These are phyloP conservation scores for Dendrolimus houi DNA, from an alignment of 2,888 invertebrate species.

Conservation along the genomic window DNA sequence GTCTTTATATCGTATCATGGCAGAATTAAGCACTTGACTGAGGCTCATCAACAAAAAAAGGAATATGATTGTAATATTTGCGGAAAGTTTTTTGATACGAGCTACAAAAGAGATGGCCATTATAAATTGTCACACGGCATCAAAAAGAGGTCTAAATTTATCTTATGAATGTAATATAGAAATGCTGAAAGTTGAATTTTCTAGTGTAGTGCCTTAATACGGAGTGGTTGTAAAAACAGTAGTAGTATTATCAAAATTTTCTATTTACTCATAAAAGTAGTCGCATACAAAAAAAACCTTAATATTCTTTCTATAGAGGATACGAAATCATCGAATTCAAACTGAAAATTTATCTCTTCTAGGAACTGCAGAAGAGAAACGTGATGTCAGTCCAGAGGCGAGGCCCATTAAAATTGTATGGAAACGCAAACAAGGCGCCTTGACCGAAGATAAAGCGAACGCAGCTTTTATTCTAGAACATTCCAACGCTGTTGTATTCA, in stretches of 20 bases:
- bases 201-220: too few relatives aligned
- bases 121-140: conserved; percentile 28
- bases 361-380: conserved; percentile 28
- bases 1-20: conserved; percentile 51
- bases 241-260: too few relatives aligned
- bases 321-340: neutral
- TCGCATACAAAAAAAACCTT: too few relatives aligned
- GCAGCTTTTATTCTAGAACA: conserved; percentile 42
- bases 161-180: too few relatives aligned
- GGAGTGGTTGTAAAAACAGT: too few relatives aligned
- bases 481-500: conserved; percentile 51
- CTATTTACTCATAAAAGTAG: too few relatives aligned
- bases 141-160: neutral
- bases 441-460: conserved; percentile 38
- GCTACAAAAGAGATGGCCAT: conserved; percentile 49
- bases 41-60: conserved; percentile 37
- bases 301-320: too few relatives aligned
- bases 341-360: conserved; percentile 20
- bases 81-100: conserved; percentile 42
- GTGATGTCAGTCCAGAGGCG: conserved; percentile 10
- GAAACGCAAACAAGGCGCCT: conserved; percentile 34
- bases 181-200: too few relatives aligned
- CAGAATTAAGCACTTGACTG: conserved; percentile 51
- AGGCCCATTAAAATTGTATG: conserved; percentile 27
- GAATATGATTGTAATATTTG: conserved; percentile 44